Evolutionary conservation across 2,797 vertebrate species (phyloP).

Genomic region (Lemur catta): DNA sequence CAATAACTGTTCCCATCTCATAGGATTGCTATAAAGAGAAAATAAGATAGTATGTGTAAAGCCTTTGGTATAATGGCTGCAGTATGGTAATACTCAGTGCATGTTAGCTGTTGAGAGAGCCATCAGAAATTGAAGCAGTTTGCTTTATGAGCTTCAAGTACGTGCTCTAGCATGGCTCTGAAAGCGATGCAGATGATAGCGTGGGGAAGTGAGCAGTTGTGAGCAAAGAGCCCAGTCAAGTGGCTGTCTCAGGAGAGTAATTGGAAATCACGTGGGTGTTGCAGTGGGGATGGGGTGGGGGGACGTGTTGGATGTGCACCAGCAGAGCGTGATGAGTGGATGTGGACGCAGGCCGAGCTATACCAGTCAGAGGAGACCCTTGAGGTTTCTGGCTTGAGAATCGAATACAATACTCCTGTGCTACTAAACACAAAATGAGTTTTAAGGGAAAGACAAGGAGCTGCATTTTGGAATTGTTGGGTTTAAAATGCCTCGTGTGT

Average conservation of each 20-base stretch:
- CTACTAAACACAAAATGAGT: not conserved
- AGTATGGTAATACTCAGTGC: not conserved
- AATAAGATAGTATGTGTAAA: not conserved
- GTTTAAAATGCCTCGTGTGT: not conserved
- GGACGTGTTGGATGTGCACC: not conserved
- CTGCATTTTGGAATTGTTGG: not conserved
- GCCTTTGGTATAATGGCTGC: not conserved
- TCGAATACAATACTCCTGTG: not conserved
- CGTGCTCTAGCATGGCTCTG: not conserved
- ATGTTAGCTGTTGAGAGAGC: not conserved
- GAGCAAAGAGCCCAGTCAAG: not conserved
- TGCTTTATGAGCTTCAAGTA: not conserved
- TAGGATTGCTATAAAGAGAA: not conserved
- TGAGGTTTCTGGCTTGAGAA: slow-evolving; percentile 3
- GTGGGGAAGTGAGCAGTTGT: not conserved
- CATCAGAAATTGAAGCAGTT: not conserved
- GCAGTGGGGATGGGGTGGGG: not conserved
- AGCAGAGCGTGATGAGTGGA: not conserved
- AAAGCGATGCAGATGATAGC: not conserved
- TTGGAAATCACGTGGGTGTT: not conserved
- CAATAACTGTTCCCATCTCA: not conserved
- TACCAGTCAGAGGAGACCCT: not conserved
- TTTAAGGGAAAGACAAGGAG: not conserved
- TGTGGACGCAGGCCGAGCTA: not conserved
- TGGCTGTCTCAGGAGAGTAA: not conserved